Evolutionary conservation across 2,888 invertebrate species (phyloP).

Genomic region (Periphyllus acericola): DNA sequence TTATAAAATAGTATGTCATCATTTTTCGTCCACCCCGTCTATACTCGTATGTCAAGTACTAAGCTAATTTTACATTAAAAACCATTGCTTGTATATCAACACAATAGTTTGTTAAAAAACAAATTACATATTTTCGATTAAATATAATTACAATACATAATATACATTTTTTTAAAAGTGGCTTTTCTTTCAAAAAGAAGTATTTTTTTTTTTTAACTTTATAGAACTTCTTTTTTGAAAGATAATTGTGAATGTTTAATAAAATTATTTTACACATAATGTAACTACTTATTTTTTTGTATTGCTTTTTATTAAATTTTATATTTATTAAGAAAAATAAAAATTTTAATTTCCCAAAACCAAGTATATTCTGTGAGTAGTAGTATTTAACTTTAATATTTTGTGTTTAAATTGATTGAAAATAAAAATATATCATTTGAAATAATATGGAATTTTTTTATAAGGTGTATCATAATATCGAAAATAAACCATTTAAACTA

Average conservation of each 20-base stretch:
- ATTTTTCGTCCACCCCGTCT: too few relatives aligned
- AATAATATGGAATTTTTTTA: background rate
- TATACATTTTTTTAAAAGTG: background rate
- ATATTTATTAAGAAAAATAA: background rate
- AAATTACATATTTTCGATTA: background rate
- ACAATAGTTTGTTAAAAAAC: background rate
- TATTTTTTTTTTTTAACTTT: constrained; percentile 12
- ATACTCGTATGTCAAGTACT: too few relatives aligned
- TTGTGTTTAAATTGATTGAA: background rate
- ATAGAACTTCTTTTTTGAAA: constrained; percentile 54
- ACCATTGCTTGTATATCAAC: background rate
- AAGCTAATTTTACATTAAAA: too few relatives aligned
- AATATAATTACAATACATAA: too few relatives aligned
- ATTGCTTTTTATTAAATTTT: background rate
- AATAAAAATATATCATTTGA: background rate
- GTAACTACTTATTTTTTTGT: background rate
- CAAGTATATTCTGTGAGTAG: background rate
- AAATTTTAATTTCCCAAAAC: background rate
- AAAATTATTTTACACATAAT: background rate
- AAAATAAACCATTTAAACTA: too few relatives aligned
- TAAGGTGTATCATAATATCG: too few relatives aligned
- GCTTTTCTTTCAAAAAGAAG: constrained; percentile 41
- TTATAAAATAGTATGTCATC: too few relatives aligned
- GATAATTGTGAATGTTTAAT: background rate
- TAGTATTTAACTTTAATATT: background rate